Evolutionary conservation across 92 coral and sea anemone species (phyloP).

Genomic region (Porites rus): DNA sequence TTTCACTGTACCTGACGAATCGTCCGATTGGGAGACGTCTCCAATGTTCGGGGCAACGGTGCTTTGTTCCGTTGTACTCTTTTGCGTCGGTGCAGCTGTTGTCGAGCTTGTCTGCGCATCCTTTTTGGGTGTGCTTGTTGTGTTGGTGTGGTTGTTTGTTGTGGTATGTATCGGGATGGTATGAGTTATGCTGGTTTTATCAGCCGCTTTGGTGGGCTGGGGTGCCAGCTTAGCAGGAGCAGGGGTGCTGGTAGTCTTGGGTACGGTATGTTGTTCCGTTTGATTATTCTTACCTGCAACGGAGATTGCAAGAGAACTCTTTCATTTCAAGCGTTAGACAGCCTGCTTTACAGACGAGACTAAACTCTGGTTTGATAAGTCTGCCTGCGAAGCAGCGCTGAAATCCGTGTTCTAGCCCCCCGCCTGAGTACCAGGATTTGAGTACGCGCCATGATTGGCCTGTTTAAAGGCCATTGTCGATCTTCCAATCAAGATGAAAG

Average conservation of each 20-base stretch:
- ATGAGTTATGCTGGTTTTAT: slow-evolving; percentile 25
- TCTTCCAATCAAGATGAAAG: too few relatives aligned
- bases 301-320: not conserved
- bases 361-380: too few relatives aligned
- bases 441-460: too few relatives aligned
- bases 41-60: slow-evolving; percentile 60
- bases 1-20: slow-evolving; percentile 24
- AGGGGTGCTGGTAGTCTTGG: slow-evolving; percentile 24
- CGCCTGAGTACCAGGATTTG: too few relatives aligned
- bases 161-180: slow-evolving; percentile 35
- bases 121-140: slow-evolving; percentile 31
- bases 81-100: slow-evolving; percentile 38
- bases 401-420: too few relatives aligned
- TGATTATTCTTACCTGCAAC: slow-evolving; percentile 34
- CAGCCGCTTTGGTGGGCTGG: slow-evolving; percentile 47
- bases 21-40: slow-evolving; percentile 45
- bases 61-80: slow-evolving; percentile 33
- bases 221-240: slow-evolving; percentile 30
- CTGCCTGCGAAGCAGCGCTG: too few relatives aligned
- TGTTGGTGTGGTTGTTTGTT: not conserved
- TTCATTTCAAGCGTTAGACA: too few relatives aligned
- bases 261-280: slow-evolving; percentile 29
- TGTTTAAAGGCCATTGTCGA: too few relatives aligned
- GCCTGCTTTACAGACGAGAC: too few relatives aligned
- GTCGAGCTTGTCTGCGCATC: slow-evolving; percentile 43